A percentile compares a stretch with the other conserved stretches of the same genome.
phyloP scores from a whole-genome alignment of 2,888 invertebrate genomes.

The Sinhomidia bicolor region DNA sequence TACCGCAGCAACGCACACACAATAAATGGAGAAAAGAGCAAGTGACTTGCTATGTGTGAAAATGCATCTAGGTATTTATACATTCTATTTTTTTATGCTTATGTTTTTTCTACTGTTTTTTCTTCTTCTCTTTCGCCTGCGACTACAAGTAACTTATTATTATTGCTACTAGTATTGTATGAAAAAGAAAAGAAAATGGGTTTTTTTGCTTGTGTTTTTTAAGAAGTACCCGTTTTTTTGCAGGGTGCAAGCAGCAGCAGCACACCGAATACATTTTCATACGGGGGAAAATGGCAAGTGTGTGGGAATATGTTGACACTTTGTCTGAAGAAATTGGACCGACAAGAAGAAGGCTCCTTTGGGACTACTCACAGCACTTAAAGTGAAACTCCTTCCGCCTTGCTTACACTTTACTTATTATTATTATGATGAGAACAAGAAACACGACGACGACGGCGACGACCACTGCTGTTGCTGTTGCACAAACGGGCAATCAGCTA shows the following conservation, averaged over 20 bases:
- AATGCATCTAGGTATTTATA: background rate
- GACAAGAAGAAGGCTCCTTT: slow-evolving; percentile 67
- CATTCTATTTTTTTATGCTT: background rate
- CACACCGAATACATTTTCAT: background rate
- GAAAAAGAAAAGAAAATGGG: slow-evolving; percentile 18
- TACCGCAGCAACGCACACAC: background rate
- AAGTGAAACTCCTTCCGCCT: slow-evolving; percentile 26
- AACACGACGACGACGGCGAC: background rate
- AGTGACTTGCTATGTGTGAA: background rate
- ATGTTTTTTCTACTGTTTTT: background rate
- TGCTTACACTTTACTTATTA: background rate
- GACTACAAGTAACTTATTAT: slow-evolving; percentile 28
- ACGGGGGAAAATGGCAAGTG: background rate
- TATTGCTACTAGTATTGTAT: too few species aligned
- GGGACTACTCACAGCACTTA: slow-evolving; percentile 56
- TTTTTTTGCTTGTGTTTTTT: background rate
- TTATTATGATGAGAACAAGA: too few species aligned
- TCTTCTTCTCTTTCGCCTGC: background rate
- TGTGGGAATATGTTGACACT: slow-evolving; percentile 66
- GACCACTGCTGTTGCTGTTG: background rate
- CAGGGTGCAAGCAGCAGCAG: background rate
- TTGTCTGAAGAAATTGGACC: slow-evolving; percentile 68
- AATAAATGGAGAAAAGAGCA: background rate
- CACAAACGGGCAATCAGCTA: slow-evolving; percentile 5
- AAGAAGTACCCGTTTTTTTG: background rate